Evolutionary conservation across 2,113 vertebrate species (phyloP).

Genomic region (Dolichallabes microphthalmus): DNA sequence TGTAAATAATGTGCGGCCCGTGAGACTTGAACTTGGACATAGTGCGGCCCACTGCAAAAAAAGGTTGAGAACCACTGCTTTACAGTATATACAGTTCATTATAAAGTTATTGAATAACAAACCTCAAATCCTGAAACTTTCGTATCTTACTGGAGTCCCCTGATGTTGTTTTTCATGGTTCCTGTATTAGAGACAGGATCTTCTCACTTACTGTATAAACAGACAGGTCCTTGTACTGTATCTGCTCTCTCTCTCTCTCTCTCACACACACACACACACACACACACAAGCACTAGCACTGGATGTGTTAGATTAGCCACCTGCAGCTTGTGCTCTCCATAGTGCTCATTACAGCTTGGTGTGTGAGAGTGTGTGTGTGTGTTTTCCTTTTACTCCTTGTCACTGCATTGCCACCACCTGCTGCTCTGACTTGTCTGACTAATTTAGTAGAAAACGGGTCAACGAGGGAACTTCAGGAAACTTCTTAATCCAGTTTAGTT

Average conservation of each 20-base stretch:
- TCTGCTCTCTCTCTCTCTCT: neutral
- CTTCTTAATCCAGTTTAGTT: neutral
- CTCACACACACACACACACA: neutral
- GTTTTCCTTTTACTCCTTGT: neutral
- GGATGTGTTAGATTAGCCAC: slow-evolving; percentile 8
- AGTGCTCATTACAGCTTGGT: neutral
- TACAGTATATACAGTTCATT: neutral
- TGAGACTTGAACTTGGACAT: too few relatives aligned
- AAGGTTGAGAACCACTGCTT: too few relatives aligned
- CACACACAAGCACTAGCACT: neutral
- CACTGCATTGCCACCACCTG: neutral
- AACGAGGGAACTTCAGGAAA: neutral
- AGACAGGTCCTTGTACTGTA: neutral
- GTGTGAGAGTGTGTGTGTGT: neutral
- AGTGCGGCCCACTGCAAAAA: too few relatives aligned
- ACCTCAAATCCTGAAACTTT: neutral
- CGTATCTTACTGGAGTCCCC: too few relatives aligned
- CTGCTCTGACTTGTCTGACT: neutral
- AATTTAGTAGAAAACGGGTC: slow-evolving; percentile 7
- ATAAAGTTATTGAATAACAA: neutral
- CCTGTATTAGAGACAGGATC: neutral
- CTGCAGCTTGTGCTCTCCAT: neutral
- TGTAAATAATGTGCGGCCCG: too few relatives aligned
- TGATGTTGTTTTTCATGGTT: neutral
- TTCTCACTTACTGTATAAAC: neutral